phyloP scores from a whole-genome alignment of 2,888 invertebrate species.

The Drosophila suboccidentalis region DNA sequence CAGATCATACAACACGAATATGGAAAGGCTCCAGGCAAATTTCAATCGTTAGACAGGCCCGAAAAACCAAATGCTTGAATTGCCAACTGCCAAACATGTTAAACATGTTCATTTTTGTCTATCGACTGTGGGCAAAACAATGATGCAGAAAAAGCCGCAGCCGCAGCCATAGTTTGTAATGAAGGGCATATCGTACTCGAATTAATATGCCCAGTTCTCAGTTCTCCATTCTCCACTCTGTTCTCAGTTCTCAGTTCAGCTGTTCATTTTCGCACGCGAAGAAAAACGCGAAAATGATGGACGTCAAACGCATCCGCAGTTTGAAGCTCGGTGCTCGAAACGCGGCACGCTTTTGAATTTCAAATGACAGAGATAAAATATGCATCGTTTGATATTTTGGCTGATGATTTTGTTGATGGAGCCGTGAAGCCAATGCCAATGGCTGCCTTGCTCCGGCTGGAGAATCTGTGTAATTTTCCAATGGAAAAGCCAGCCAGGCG shows the following conservation, averaged over 20 bases:
- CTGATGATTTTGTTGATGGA: conserved; percentile 48
- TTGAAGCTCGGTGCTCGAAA: conserved; percentile 3
- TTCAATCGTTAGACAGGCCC: conserved; percentile 27
- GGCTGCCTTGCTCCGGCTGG: conserved; percentile 13
- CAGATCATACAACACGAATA: conserved; percentile 34
- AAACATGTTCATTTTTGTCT: conserved; percentile 44
- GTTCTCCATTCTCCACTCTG: conserved; percentile 3
- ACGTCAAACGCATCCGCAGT: conserved; percentile 44
- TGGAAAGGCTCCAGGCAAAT: conserved; percentile 26
- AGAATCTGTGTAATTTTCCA: conserved; percentile 54
- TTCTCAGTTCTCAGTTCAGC: conserved; percentile 34
- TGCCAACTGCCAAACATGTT: conserved; percentile 30
- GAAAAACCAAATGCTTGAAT: conserved; percentile 4
- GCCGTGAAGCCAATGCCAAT: conserved; percentile 11
- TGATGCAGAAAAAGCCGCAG: conserved; percentile 5
- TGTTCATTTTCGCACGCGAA: conserved; percentile 69
- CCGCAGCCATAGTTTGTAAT: conserved; percentile 3
- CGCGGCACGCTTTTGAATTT: conserved; percentile 71
- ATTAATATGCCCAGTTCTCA: conserved; percentile 48
- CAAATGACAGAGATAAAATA: conserved; percentile 77
- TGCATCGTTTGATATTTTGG: conserved; percentile 75
- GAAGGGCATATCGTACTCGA: conserved; percentile 38
- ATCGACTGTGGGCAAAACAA: neutral
- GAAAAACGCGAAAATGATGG: conserved; percentile 44
- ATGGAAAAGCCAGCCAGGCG: conserved; percentile 54